Conservation (phyloP, 2,797 vertebrate genomes). For the Tenualosa ilisha region DNA sequence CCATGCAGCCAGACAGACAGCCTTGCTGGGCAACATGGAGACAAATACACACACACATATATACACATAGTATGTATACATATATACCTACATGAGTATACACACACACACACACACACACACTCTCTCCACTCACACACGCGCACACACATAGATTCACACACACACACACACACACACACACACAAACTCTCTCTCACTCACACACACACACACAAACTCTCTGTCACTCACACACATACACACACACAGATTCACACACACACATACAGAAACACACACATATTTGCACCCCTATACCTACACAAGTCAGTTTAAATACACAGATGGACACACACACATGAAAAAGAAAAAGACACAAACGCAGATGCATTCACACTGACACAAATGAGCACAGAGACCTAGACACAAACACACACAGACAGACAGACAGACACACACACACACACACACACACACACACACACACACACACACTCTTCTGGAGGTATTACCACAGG, state of each 20-base stretch:
- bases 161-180: too few relatives aligned
- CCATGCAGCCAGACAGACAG: too few relatives aligned
- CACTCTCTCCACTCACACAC: constrained; percentile 21
- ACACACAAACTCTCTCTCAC: too few relatives aligned
- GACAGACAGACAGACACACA: background rate
- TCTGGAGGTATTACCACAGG: background rate
- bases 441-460: background rate
- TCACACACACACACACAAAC: background rate
- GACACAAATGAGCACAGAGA: background rate
- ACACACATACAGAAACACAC: too few relatives aligned
- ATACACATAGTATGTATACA: too few relatives aligned
- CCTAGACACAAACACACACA: background rate
- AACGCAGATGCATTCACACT: too few relatives aligned
- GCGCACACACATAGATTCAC: background rate
- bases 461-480: background rate
- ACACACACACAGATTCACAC: background rate
- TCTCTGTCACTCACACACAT: constrained; percentile 19
- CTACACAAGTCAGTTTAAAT: background rate
- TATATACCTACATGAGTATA: too few relatives aligned
- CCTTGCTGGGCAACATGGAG: too few relatives aligned
- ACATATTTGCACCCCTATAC: background rate
- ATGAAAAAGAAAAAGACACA: too few relatives aligned
- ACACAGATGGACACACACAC: too few relatives aligned
- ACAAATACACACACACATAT: background rate
- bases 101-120: background rate